phyloP scores from a whole-genome alignment of 2,113 vertebrate species.

The Kryptolebias marmoratus region DNA sequence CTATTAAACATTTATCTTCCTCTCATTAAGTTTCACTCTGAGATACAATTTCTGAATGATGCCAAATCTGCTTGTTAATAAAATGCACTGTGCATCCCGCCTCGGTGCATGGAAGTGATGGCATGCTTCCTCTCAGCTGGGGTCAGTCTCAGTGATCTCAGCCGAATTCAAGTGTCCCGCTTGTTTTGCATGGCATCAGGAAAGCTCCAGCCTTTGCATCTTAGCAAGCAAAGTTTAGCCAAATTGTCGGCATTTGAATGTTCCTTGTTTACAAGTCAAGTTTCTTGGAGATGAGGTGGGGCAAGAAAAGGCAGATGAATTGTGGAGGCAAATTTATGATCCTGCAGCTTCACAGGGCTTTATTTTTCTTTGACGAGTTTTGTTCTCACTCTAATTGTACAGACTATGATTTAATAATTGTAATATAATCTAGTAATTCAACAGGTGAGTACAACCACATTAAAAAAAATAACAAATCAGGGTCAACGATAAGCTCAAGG shows the following conservation, averaged over 20 bases:
- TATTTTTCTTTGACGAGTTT: background rate
- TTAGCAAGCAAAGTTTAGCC: constrained; percentile 48
- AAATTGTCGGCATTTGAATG: constrained; percentile 70
- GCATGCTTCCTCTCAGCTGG: background rate
- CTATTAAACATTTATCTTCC: no score
- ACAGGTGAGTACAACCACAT: no score
- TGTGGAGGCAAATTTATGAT: constrained; percentile 33
- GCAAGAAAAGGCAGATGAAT: constrained; percentile 8
- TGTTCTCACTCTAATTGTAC: background rate
- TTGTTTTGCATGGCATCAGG: constrained; percentile 60
- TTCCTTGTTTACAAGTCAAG: constrained; percentile 76
- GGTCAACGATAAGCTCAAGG: no score
- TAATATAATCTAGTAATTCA: no score
- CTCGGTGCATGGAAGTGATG: background rate
- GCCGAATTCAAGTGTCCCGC: constrained; percentile 9
- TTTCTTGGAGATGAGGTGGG: constrained; percentile 52
- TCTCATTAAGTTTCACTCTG: background rate
- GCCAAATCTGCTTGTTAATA: accelerated
- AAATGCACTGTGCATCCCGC: background rate
- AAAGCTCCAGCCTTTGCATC: constrained; percentile 38
- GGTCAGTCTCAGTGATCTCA: background rate
- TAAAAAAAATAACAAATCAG: no score
- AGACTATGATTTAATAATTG: no score
- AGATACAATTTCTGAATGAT: background rate
- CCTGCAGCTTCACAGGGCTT: background rate